Evolutionary conservation across 2,888 invertebrate species (phyloP), one percentile per base, ranked within the genome.

Genomic region (Drosophila melanosoma): DNA sequence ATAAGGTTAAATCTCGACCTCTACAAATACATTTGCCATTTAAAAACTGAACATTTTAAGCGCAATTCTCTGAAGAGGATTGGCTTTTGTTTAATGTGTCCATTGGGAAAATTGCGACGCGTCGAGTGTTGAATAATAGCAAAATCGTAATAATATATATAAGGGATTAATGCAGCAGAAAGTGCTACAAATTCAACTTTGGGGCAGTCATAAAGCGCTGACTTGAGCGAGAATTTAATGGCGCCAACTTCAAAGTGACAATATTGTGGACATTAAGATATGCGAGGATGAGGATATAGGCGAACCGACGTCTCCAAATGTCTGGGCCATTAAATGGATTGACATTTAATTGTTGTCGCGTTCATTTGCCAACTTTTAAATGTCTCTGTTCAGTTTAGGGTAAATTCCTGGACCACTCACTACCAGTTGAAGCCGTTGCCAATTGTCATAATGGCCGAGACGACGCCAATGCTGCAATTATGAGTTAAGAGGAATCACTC

Each of bases 171-270:
- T 49, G 33, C 23, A 38, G 15, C 45, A 38, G n/a, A 32, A 29
- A 26, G 35, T 32, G 29, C 52, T 20, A 58, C 42, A 61, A 63
- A 52, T 57, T 26, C 23, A 64, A 29, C 40, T 45, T 56, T 35
- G 29, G 35, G 40, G 29, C 32, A 8, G 70, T 49, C 59, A 78
- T 75, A 67, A 74, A 69, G 65, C 40, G 40, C 3, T 61, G 67
- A 40, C 10, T 15, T 49, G 53, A 26, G 60, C 67, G 52, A 74
- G 62, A 69, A 81, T 81, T 84, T 83, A 76, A 84, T 85, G 81
- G 85, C 84, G 87, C 87, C 81, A 71, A 85, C 83, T 85, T 85
- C 86, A 87, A 85, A 85, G 88, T 85, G 85, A 86, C 86, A 83
- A 83, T 87, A 83, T 83, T 87, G 82, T 85, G 82, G 64, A 77